These are phyloP conservation scores for Silurus glanis DNA, from an alignment of 2,113 vertebrate genomes.

Conservation along the genomic window DNA sequence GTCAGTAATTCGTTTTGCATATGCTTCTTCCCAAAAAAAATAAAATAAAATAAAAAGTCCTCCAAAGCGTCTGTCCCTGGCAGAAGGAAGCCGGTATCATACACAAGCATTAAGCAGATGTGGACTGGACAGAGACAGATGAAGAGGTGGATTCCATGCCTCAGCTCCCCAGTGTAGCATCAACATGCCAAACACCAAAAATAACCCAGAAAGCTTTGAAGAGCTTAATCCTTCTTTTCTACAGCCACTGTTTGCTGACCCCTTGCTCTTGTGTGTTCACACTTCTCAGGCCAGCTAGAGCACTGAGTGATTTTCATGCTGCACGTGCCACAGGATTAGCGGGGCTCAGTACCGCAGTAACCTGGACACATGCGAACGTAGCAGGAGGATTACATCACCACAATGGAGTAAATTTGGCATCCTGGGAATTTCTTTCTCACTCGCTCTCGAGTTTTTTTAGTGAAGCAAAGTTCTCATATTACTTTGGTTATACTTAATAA, in stretches of 20 bases:
- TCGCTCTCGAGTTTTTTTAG: background rate
- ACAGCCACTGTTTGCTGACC: conserved; percentile 36
- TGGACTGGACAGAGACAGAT: conserved; percentile 29
- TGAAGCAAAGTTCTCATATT: background rate
- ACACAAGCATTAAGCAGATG: conserved; percentile 21
- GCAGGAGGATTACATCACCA: conserved; percentile 39
- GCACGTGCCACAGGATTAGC: conserved; percentile 47
- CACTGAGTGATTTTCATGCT: conserved; percentile 40
- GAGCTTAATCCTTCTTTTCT: conserved; percentile 48
- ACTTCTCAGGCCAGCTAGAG: conserved; percentile 45
- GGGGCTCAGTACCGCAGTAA: conserved; percentile 5
- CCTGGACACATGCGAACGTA: conserved; percentile 21
- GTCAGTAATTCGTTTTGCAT: conserved; percentile 27
- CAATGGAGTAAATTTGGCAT: background rate
- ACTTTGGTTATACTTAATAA: background rate
- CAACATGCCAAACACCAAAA: conserved; percentile 33
- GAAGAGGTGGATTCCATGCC: conserved; percentile 14
- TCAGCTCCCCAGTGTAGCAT: conserved; percentile 14
- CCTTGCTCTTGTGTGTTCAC: conserved; percentile 21
- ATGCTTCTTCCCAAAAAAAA: conserved; percentile 2
- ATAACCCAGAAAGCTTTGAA: conserved; percentile 47
- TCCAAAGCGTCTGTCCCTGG: conserved; percentile 22
- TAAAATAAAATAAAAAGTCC: background rate
- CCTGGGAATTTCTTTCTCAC: background rate
- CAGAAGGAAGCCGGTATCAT: background rate